Conservation (phyloP, 2,113 vertebrate genomes). For the Tautogolabrus adspersus region DNA sequence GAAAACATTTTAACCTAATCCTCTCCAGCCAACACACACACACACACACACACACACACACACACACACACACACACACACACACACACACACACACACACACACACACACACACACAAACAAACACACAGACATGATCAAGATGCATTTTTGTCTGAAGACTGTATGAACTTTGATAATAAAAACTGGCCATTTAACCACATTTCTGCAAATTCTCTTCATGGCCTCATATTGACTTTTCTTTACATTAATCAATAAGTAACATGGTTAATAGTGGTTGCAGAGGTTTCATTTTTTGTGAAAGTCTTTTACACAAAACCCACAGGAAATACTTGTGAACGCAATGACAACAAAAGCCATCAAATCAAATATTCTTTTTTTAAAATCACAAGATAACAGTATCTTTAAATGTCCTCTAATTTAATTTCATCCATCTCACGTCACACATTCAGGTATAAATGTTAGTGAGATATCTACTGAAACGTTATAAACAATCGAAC, state of each 20-base stretch:
- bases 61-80: background rate
- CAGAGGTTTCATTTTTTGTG: too few species aligned
- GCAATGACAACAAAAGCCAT: too few species aligned
- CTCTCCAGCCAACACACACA: conserved; percentile 17
- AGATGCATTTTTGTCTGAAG: background rate
- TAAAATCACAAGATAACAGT: too few species aligned
- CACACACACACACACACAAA: background rate
- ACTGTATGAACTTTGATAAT: background rate
- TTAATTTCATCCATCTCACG: background rate
- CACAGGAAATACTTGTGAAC: too few species aligned
- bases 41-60: background rate
- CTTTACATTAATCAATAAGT: too few species aligned
- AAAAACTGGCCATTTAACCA: background rate
- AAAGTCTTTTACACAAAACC: too few species aligned
- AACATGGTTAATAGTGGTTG: too few species aligned
- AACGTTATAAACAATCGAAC: too few species aligned
- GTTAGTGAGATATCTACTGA: too few species aligned
- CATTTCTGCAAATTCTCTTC: background rate
- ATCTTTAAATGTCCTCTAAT: background rate
- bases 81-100: background rate
- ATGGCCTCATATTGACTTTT: background rate
- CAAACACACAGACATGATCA: too few species aligned
- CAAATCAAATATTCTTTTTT: too few species aligned
- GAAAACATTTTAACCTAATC: conserved; percentile 43
- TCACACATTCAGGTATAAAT: too few species aligned